Evolutionary conservation across 1,140 invertebrate genomes (phyloP).

Genomic region (Aplysia californica): DNA sequence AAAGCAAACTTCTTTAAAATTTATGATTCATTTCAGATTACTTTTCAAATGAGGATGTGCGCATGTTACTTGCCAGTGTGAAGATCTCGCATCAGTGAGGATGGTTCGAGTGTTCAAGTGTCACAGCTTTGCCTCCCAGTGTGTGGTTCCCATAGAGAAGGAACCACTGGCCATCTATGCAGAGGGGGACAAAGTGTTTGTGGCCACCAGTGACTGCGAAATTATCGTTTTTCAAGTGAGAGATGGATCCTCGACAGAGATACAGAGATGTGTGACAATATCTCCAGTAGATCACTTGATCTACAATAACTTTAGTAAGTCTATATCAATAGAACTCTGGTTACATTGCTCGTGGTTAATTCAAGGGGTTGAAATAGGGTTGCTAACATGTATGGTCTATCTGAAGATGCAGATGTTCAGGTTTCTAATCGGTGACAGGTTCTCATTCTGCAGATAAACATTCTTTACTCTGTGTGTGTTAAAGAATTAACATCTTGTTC

Average conservation of each 20-base stretch:
- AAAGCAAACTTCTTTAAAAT: too few species aligned
- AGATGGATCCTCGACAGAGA: conserved; percentile 15
- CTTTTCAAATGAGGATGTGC: too few species aligned
- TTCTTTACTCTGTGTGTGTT: too few species aligned
- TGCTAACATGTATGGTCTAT: not conserved
- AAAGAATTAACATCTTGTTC: too few species aligned
- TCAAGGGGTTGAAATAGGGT: not conserved
- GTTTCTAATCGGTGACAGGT: too few species aligned
- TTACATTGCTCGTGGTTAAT: not conserved
- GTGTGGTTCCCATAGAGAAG: conserved; percentile 31
- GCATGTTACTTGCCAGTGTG: too few species aligned
- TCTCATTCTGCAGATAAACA: too few species aligned
- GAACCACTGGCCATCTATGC: conserved; percentile 40
- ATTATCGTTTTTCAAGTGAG: conserved; percentile 30
- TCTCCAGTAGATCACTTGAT: conserved; percentile 34
- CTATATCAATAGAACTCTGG: not conserved
- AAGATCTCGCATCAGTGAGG: not conserved
- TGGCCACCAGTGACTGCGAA: conserved; percentile 35
- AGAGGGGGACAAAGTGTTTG: conserved; percentile 30
- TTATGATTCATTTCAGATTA: too few species aligned
- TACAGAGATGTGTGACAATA: conserved; percentile 29
- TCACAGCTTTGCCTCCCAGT: conserved; percentile 37
- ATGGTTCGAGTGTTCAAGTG: conserved; percentile 45
- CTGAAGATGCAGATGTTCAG: too few species aligned
- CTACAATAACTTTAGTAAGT: conserved; percentile 37